Base-by-base conservation (phyloP, 1,140 invertebrate genomes). In the Drosophila pallidifrons region DNA sequence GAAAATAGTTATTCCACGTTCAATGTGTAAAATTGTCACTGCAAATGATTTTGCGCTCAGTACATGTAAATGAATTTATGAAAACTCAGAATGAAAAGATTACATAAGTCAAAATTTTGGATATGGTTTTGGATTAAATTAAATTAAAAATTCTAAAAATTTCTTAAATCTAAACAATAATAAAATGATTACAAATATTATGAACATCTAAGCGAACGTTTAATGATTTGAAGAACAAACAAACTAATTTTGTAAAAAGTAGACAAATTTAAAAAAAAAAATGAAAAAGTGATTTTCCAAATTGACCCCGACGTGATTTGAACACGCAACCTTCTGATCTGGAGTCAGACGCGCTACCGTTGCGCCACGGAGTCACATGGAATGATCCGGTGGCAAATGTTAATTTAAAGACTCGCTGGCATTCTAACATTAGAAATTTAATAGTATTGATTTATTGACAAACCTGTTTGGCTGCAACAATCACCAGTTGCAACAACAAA, bases 301-400 rank as follows among this genome's bases (percentile, higher is more conserved):
- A 7, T 72, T 96, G 97, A 98, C 96, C 97, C 96, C 96, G 97
- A 98, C 96, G 97, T 98, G 97, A 98, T 97, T 98, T 96, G 97
- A 98, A 98, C 97, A 98, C 97, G 97, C 97, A 98, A 97, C 97
- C 97, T 98, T 98, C 96, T 97, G 97, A 98, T 98, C 97, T 98
- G 97, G 97, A 98, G 97, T 98, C 97, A 97, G 97, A 98, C 97
- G 97, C 97, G 96, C 97, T 98, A 98, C 97, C 97, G 96, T 98
- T 98, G 97, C 97, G 97, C 97, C 97, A 98, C 97, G 96, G 95
- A 96, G 96, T 96, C 95, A 75, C 52, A 51, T 70, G 58, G 13
- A 41, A 45, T 55, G 38, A 49, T n/a, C 41, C 10, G 28, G 35
- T 58, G 35, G 10, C 32, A 70, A 75, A 49, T 75, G 58, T 28